Evolutionary conservation across 30 jellyfish, hydroid and myxozoan genomes (phyloP).

Genomic region (Morbakka virulenta): DNA sequence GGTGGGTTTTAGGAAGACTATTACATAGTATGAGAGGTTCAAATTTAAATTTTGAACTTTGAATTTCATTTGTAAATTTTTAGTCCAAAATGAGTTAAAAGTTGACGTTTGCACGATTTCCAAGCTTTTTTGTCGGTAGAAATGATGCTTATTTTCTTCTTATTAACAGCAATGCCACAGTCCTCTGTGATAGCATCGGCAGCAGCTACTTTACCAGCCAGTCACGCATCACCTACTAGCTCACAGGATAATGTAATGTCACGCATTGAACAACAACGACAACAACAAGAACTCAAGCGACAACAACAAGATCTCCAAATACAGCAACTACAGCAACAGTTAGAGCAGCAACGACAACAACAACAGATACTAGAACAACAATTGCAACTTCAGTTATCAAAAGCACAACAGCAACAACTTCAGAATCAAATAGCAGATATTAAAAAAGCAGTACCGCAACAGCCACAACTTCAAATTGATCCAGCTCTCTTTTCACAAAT

Average conservation of each 20-base stretch:
- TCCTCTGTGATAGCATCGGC: neutral
- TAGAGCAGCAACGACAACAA: conserved; percentile 88
- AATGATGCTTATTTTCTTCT: too few species aligned
- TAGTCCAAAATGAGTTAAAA: too few species aligned
- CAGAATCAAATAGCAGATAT: neutral
- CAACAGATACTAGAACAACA: conserved; percentile 75
- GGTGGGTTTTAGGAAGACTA: too few species aligned
- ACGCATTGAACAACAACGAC: conserved; percentile 77
- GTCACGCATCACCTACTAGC: conserved; percentile 24
- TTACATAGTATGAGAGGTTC: too few species aligned
- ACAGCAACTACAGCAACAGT: conserved; percentile 74
- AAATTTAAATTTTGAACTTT: too few species aligned
- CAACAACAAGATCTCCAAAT: too few species aligned
- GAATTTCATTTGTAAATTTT: too few species aligned
- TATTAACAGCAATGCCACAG: too few species aligned
- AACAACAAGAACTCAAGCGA: conserved; percentile 77
- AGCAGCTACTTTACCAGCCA: conserved; percentile 18
- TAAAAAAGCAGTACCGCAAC: neutral
- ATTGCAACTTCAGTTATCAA: conserved; percentile 58
- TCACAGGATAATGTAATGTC: conserved; percentile 59
- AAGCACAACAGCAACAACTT: conserved; percentile 55
- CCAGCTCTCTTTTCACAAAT: neutral
- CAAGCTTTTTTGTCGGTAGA: too few species aligned
- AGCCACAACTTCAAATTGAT: neutral
- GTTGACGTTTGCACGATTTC: too few species aligned